phyloP scores from a whole-genome alignment of 2,113 vertebrate genomes.

The Sceloporus tristichus region DNA sequence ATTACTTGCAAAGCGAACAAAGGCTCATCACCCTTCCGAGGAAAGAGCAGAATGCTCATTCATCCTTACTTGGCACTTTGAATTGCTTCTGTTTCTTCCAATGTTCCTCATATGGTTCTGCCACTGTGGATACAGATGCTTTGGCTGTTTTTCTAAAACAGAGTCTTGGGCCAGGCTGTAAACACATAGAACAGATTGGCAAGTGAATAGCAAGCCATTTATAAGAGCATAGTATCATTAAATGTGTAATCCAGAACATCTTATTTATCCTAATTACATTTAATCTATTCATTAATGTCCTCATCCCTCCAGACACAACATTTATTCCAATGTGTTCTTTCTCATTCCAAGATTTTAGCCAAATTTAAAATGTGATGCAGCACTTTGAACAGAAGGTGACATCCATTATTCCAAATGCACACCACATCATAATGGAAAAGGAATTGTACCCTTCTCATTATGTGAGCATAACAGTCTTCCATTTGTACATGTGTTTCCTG shows the following conservation, averaged over 20 bases:
- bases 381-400: conserved; percentile 32
- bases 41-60: not conserved
- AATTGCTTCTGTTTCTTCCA: not conserved
- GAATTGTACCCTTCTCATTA: conserved; percentile 14
- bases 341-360: conserved; percentile 24
- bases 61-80: not conserved
- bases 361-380: conserved; percentile 12
- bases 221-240: conserved; percentile 19
- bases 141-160: not conserved
- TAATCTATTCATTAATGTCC: conserved; percentile 42
- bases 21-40: not conserved
- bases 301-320: conserved; percentile 29
- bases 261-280: conserved; percentile 42
- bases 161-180: not conserved
- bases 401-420: conserved; percentile 6
- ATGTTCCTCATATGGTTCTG: not conserved
- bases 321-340: conserved; percentile 31
- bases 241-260: conserved; percentile 25
- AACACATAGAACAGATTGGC: not conserved
- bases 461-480: not conserved
- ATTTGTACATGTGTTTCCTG: conserved; percentile 6
- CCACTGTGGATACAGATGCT: not conserved
- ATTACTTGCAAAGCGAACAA: not conserved
- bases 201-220: conserved; percentile 34
- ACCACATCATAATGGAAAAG: conserved; percentile 11